These are phyloP conservation scores for Ophioderma brevispina DNA, from an alignment of 35 echinoderm and acorn worm species.

Conservation along the genomic window DNA sequence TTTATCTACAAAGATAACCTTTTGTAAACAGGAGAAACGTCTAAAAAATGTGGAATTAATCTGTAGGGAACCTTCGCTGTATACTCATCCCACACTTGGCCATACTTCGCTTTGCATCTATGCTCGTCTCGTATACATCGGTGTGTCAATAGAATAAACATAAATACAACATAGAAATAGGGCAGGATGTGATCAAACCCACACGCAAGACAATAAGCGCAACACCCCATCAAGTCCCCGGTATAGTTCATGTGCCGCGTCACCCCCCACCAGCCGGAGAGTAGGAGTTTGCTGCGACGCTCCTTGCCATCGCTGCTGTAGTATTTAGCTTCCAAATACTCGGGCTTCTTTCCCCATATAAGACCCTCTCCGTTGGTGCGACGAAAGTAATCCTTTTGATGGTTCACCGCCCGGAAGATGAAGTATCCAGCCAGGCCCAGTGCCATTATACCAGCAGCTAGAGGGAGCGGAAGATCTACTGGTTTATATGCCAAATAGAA, in stretches of 20 bases:
- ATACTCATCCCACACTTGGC: conserved; percentile 55
- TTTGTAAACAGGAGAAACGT: too few relatives aligned
- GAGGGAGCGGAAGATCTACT: conserved; percentile 48
- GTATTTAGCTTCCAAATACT: conserved; percentile 65
- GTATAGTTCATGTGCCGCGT: conserved; percentile 84
- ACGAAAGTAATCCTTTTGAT: conserved; percentile 75
- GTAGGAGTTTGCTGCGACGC: conserved; percentile 56
- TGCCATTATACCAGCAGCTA: conserved; percentile 20
- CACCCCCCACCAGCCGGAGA: conserved; percentile 81
- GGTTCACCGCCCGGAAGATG: conserved; percentile 80
- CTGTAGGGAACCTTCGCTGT: conserved; percentile 45
- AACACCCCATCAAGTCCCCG: conserved; percentile 64
- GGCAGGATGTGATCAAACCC: conserved; percentile 57
- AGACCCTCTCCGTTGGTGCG: conserved; percentile 53
- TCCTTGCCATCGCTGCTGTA: conserved; percentile 50
- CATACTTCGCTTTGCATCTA: conserved; percentile 71
- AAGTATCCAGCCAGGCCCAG: conserved; percentile 65
- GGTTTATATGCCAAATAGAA: conserved; percentile 71
- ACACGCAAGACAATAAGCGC: conserved; percentile 51
- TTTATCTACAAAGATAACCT: too few relatives aligned
- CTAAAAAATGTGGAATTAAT: too few relatives aligned
- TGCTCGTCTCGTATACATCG: conserved; percentile 70
- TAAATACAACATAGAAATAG: conserved; percentile 72
- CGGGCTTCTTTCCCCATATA: conserved; percentile 64
- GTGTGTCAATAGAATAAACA: conserved; percentile 62